Evolutionary conservation across 2,113 vertebrate genomes (phyloP), one percentile per base, ranked within the genome.

Genomic region (Rhagologus leucostigma): DNA sequence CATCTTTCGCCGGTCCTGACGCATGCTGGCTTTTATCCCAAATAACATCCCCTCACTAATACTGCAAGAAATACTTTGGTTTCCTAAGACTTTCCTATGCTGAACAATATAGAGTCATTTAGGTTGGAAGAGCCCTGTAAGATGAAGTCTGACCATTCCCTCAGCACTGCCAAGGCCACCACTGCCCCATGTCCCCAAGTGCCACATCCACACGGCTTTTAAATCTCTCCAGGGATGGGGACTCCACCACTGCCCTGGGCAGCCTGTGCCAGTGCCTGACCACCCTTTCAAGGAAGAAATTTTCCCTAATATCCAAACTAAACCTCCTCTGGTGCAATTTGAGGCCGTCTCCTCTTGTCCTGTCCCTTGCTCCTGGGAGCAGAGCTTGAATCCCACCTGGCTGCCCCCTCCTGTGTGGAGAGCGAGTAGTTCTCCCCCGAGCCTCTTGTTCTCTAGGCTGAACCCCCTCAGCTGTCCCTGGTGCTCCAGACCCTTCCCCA

Each of bases 1-100:
- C 0, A 0, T 23, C 64, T 75, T 71, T 35, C 0, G 5, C 33
- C 49, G 16, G 19, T 27, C 24, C 44, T 37, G 17, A 13, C 0
- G 3, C 18, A 5, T 17, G 3, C 27, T 16, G 24, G 3, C 23
- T 78, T 87, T 84, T 75, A 44, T 79, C 20, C 17, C 8, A 60
- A 21, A 27, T 52, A 19, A 53, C 10, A 35, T 37, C 3, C 5
- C 5, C 64, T 78, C 5, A 5, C 6, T 29, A 57, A 74, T 46
- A 23, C 39, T n/a, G 30, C 19, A 50, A 71, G 49, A 56, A 90
- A 13, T 9, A 5, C 13, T 87, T 79, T 33, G 6, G 7, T n/a
- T 89, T 82, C 55, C 16, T 16, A 42, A 50, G 29, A 42, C 21
- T 74, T 76, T 39, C 19, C 19, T 67, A 11, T 50, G 23, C 53